Evolutionary conservation across 2,797 vertebrate genomes (phyloP).

Genomic region (Xenentodon cancila): DNA sequence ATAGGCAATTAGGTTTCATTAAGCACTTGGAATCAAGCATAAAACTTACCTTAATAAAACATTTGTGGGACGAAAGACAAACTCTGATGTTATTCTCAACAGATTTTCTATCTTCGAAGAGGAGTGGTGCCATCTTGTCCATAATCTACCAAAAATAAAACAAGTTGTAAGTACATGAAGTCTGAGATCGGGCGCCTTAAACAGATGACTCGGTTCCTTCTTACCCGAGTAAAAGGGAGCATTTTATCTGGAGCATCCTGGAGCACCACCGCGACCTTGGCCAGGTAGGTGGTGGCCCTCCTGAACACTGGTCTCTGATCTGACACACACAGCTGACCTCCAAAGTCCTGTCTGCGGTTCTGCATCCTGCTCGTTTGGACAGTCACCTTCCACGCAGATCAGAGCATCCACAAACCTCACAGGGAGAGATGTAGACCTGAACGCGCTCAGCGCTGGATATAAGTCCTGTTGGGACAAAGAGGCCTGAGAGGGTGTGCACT

Average conservation of each 20-base stretch:
- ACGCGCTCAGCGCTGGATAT: conserved; percentile 1
- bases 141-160: conserved; percentile 71
- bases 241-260: conserved; percentile 71
- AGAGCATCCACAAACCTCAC: not conserved
- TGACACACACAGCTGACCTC: too few species aligned
- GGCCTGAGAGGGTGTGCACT: conserved; percentile 22
- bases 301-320: conserved; percentile 22
- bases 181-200: too few species aligned
- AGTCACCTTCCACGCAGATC: not conserved
- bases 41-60: conserved; percentile 77
- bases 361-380: conserved; percentile 21
- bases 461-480: conserved; percentile 42
- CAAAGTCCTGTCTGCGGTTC: conserved; percentile 13
- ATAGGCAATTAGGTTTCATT: not conserved
- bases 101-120: conserved; percentile 60
- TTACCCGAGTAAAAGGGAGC: conserved; percentile 77
- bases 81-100: conserved; percentile 77
- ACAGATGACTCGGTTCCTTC: not conserved
- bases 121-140: conserved; percentile 52
- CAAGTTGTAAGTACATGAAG: too few species aligned
- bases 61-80: conserved; percentile 75
- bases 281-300: conserved; percentile 64
- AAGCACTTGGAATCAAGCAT: not conserved
- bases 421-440: conserved; percentile 1
- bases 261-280: conserved; percentile 71